Conservation (phyloP, 35 echinoderm and acorn worm species). For the Patiria miniata region DNA sequence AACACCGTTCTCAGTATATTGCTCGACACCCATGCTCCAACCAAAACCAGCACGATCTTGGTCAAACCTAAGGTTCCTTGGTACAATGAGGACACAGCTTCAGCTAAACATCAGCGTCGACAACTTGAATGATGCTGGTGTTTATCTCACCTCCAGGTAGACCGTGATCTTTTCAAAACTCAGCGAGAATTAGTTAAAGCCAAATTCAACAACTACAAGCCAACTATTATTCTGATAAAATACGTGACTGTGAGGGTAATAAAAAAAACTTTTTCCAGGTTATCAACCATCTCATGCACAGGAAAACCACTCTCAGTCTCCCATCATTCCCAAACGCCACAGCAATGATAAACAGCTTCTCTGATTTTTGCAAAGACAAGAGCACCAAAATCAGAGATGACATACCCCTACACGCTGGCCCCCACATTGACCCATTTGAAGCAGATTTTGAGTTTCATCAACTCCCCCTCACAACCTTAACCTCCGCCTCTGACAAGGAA, state of each 20-base stretch:
- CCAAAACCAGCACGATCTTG: not conserved
- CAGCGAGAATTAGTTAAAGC: not conserved
- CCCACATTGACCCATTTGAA: not conserved
- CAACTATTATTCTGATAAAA: conserved; percentile 9
- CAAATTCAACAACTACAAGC: not conserved
- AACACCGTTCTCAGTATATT: not conserved
- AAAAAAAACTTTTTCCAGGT: conserved; percentile 8
- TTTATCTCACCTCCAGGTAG: not conserved
- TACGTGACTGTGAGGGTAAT: not conserved
- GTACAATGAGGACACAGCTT: conserved; percentile 4
- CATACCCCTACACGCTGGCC: not conserved
- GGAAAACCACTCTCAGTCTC: not conserved
- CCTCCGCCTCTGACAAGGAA: not conserved
- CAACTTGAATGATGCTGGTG: conserved; percentile 19
- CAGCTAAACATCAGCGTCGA: not conserved
- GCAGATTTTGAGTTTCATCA: not conserved
- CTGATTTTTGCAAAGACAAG: not conserved
- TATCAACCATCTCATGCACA: conserved; percentile 2
- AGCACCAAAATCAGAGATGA: not conserved
- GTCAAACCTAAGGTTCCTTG: not conserved
- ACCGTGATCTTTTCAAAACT: not conserved
- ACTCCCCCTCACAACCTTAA: conserved; percentile 6
- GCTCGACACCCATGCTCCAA: conserved; percentile 24
- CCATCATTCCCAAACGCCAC: not conserved
- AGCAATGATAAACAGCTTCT: not conserved